Conservation (phyloP, 1,140 invertebrate genomes). For the Drosophila serrata region DNA sequence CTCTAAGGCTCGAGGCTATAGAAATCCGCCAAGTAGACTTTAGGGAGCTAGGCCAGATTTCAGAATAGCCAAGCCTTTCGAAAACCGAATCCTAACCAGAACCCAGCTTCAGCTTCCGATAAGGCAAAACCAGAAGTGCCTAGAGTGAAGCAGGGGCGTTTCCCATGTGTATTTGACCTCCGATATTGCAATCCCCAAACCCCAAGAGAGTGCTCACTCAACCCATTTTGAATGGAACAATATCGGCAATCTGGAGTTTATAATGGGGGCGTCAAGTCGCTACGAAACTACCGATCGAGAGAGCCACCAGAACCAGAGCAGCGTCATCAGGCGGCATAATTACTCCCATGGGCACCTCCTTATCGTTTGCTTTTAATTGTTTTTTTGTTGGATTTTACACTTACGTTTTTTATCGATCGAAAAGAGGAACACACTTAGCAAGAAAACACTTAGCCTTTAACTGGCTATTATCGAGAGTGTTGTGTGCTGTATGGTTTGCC, state of each 20-base stretch:
- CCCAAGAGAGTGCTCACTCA: constrained; percentile 1
- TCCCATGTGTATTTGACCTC: constrained; percentile 43
- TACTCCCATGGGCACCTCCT: constrained; percentile 60
- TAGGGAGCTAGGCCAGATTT: not conserved
- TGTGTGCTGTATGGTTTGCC: constrained; percentile 10
- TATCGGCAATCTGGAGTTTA: constrained; percentile 39
- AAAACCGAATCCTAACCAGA: constrained; percentile 5
- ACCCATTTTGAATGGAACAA: constrained; percentile 14
- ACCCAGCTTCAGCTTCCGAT: constrained; percentile 8
- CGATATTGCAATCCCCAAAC: constrained; percentile 3
- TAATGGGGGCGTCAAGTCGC: constrained; percentile 54
- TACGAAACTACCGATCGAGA: constrained; percentile 41
- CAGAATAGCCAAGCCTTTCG: not conserved
- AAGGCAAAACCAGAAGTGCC: constrained; percentile 37
- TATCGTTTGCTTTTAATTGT: constrained; percentile 52
- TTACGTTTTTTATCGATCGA: constrained; percentile 47
- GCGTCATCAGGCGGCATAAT: constrained; percentile 25
- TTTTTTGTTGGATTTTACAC: constrained; percentile 41
- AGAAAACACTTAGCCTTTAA: constrained; percentile 59
- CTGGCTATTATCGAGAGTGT: constrained; percentile 41
- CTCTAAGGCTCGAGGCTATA: not conserved
- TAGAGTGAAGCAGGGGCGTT: constrained; percentile 4
- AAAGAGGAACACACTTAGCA: constrained; percentile 45
- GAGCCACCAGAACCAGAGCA: constrained; percentile 7
- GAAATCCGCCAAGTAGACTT: not conserved